Base-by-base conservation (phyloP, 2,113 vertebrate species). In the Otocyon megalotis region DNA sequence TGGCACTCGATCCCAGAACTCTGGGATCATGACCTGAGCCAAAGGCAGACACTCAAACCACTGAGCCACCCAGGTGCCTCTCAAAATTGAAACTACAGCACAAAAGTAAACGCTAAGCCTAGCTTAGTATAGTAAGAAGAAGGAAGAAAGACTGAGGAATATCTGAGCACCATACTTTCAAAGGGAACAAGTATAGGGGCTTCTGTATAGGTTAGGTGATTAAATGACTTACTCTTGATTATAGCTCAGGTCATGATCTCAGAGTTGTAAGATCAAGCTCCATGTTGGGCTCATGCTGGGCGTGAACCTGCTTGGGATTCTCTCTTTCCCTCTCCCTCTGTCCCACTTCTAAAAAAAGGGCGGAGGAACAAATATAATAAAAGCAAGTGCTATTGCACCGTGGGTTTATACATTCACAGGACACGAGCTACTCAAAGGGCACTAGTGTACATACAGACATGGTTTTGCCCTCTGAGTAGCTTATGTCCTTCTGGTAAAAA, bases 61-160 rank as follows among this genome's bases (percentile, higher is more conserved):
- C 43, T 43, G 43, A 43, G 43, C 43, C 43, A 43, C 43, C 43
- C 43, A 43, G 43, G 43, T 43, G 43, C 43, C 43, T 43, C 43
- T 43, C 43, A 43, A 93, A 81, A 92, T 93, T 76, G 82, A 84
- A 98, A 83, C 69, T 17, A 62, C 8, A 94, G 22, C 80, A 80
- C 84, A 67, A 87, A 69, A 88, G 62, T 20, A 56, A 9, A 53
- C 37, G 79, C 54, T 77, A 86, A 77, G 67, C 58, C 71, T 60
- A 85, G 69, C 35, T 17, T 91, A 63, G 72, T 20, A 58, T 15
- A 17, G 35, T 30, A 81, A 7, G 22, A 71, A 30, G 48, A 90
- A 22, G 13, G 15, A 26, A 67, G 43, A 83, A 92, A 1, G 30
- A 58, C 20, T 90, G 24, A 94, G 69, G 43, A 60, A 54, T n/a